Evolutionary conservation across 1,140 invertebrate species (phyloP).

Genomic region (Drosophila hydei): DNA sequence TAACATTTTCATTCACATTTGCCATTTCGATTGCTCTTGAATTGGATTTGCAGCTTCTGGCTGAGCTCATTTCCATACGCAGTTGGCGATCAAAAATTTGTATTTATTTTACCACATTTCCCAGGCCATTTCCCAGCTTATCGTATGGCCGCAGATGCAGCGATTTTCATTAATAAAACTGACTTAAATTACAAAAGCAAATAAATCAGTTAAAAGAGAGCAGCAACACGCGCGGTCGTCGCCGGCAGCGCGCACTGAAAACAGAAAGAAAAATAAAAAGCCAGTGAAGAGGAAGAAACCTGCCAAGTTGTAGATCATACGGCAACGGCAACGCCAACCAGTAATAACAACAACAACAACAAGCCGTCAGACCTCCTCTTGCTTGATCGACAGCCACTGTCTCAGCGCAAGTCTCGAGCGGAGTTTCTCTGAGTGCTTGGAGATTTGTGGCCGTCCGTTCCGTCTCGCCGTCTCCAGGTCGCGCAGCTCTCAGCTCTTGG

Average conservation of each 20-base stretch:
- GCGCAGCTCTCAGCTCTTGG: conserved; percentile 11
- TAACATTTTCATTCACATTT: too few relatives aligned
- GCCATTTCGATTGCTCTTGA: neutral
- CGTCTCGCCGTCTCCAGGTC: conserved; percentile 6
- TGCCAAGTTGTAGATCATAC: conserved; percentile 44
- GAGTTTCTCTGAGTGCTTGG: conserved; percentile 33
- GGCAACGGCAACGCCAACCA: conserved; percentile 9
- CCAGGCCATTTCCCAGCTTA: conserved; percentile 21
- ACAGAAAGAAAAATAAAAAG: conserved; percentile 18
- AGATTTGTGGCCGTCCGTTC: conserved; percentile 27
- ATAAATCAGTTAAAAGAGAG: conserved; percentile 56
- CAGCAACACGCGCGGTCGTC: neutral
- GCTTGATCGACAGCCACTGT: conserved; percentile 41
- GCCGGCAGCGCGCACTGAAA: neutral
- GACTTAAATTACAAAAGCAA: conserved; percentile 59
- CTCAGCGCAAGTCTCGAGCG: conserved; percentile 18
- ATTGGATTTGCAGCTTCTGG: conserved; percentile 2
- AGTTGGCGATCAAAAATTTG: conserved; percentile 7
- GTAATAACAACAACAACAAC: conserved; percentile 5
- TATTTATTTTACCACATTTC: conserved; percentile 15
- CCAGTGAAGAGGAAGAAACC: conserved; percentile 47
- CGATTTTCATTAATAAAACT: conserved; percentile 66
- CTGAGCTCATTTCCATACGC: conserved; percentile 13
- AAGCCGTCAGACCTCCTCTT: conserved; percentile 12
- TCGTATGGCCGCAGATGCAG: conserved; percentile 1